These are phyloP conservation scores for Prinia subflava DNA, from an alignment of 2,113 vertebrate genomes.

Conservation along the genomic window DNA sequence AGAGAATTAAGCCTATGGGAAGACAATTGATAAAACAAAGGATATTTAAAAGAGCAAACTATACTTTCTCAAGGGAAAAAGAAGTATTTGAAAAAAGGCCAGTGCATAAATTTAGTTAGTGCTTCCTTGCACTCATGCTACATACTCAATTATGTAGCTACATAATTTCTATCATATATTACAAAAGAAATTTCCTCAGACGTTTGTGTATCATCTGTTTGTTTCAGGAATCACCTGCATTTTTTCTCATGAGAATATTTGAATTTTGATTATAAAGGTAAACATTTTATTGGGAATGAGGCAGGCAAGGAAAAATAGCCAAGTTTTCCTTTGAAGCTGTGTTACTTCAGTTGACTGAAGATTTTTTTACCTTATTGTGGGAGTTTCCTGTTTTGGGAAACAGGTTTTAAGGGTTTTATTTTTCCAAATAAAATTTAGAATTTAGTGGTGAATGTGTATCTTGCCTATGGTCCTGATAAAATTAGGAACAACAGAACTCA, in stretches of 20 bases:
- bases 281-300: neutral
- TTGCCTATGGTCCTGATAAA: neutral
- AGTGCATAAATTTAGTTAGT: neutral
- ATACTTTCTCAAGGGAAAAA: neutral
- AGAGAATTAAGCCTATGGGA: neutral
- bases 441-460: neutral
- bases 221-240: neutral
- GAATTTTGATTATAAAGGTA: neutral
- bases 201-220: neutral
- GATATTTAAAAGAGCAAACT: slow-evolving; percentile 28
- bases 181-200: neutral
- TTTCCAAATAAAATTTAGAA: neutral
- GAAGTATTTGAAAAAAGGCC: neutral
- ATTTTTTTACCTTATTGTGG: neutral
- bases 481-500: neutral
- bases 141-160: neutral
- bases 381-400: neutral
- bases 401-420: neutral
- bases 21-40: neutral
- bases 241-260: neutral
- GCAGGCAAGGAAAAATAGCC: neutral
- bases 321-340: neutral
- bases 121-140: neutral
- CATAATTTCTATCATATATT: neutral
- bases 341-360: neutral